Evolutionary conservation across 2,113 vertebrate species (phyloP).

Genomic region (Acinonyx jubatus): DNA sequence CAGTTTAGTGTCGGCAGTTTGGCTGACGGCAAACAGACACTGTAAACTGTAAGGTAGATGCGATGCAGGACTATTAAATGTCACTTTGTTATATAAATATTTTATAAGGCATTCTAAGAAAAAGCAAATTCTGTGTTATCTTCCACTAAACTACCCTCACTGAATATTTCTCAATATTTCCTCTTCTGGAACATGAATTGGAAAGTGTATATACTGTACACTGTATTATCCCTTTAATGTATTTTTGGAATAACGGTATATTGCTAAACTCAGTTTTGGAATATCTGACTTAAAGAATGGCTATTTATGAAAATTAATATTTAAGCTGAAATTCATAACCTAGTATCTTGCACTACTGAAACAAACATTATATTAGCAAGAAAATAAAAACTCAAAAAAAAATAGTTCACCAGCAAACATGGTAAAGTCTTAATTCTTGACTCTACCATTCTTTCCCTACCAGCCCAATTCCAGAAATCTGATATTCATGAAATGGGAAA

Average conservation of each 20-base stretch:
- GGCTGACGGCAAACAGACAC: not conserved
- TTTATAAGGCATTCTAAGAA: slow-evolving; percentile 25
- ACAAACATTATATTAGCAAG: not conserved
- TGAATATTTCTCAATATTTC: not conserved
- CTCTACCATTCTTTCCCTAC: not conserved
- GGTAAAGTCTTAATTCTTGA: slow-evolving; percentile 18
- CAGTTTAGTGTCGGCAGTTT: not conserved
- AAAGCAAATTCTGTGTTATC: not conserved
- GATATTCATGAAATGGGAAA: not conserved
- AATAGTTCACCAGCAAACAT: not conserved
- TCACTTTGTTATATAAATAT: not conserved
- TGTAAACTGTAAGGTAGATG: not conserved
- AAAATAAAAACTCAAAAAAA: not conserved
- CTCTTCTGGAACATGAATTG: not conserved
- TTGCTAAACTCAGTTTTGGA: not conserved
- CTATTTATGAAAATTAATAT: slow-evolving; percentile 48
- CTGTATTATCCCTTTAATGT: not conserved
- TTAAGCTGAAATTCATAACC: not conserved
- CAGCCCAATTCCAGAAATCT: not conserved
- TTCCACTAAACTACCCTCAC: not conserved
- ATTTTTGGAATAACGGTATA: not conserved
- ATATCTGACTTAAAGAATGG: not conserved
- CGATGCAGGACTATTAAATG: not conserved
- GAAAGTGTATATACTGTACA: not conserved
- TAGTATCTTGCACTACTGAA: slow-evolving; percentile 20